Base-by-base conservation (phyloP, 1,140 invertebrate genomes). In the Ceratosolen fusciceps region DNA sequence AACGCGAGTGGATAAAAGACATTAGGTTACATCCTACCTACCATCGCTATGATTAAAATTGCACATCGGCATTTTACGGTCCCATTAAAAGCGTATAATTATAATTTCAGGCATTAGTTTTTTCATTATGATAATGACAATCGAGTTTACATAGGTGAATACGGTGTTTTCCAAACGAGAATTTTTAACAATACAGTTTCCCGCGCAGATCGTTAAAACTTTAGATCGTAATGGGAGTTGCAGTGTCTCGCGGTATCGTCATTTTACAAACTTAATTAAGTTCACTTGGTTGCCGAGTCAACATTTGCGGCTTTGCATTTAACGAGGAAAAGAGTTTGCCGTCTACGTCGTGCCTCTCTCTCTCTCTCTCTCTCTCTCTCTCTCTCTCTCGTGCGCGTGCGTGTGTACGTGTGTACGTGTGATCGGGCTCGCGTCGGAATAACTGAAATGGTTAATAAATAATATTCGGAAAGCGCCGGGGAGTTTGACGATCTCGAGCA, bases 401-500 rank as follows among this genome's bases (percentile, higher is more conserved):
- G n/a, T n/a, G n/a, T n/a, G n/a, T n/a, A n/a, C n/a, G n/a, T n/a
- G n/a, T n/a, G n/a, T n/a, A n/a, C n/a, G n/a, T n/a, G n/a, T n/a
- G n/a, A n/a, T n/a, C n/a, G n/a, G n/a, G n/a, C n/a, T n/a, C n/a
- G 10, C 2, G 1, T 16, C 24, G 24, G 9, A 52, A 49, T 49
- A 16, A 31, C 39, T 74, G 39, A 65, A 74, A 65, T 65, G 43
- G 58, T 65, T 75, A 60, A 75, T 24, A 75, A 75, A 75, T 49
- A 37, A 52, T 43, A 47, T 74, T 14, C 26, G 21, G 39, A 14
- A 37, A 65, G 74, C 9, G 62, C 26, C 37, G 31, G 65, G 24
- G 26, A 52, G 26, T 58, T 77, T 47, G 24, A 60, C 37, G 26
- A 24, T 47, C 39, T 77, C 67, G 31, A 77, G 37, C 24, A 60